Evolutionary conservation across 2,888 invertebrate genomes (phyloP), one percentile per base, ranked within the genome.

Genomic region (Conchocele bisecta): DNA sequence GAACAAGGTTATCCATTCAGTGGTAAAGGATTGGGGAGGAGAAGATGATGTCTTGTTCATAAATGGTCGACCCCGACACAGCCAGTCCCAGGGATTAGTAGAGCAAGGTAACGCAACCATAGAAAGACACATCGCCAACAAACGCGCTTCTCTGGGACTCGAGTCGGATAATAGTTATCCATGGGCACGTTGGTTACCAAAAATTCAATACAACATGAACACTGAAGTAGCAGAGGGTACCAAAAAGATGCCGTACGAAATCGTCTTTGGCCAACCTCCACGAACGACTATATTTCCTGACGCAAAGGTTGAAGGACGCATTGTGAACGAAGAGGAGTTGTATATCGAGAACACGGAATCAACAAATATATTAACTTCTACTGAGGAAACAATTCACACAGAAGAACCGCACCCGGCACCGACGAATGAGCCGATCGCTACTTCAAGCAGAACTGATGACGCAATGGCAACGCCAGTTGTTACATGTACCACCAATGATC

Each of bases 81-180:
- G 56, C 17, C 69, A 69, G 31, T 50, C 50, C 4, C 69, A 69
- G 22, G 69, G 69, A 2, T 42, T 69, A 17, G 64, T 69, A n/a
- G 69, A 69, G 29, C 41, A 46, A 17, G 68, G 60, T 9, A 63
- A 68, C 35, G 33, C 42, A 17, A 56, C 53, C 11, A 31, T 68
- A 2, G 68, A 53, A 24, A n/a, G 29, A 35, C 50, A 53, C n/a
- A 29, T 63, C 5, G 63, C 63, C 5, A 51, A 51, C 33, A 51
- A 51, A 22, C n/a, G 51, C 5, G 51, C 51, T 17, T 22, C 51
- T 2, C 33, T 31, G 22, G 51, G 33, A 9, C 33, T 51, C 2
- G 22, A 31, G 2, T 11, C 31, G 51, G 9, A n/a, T 20, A 28
- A 44, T 22, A n/a, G n/a, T n/a, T 29, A 56, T 15, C 41, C 39